Evolutionary conservation across 35 echinoderm and acorn worm species (phyloP).

Genomic region (Heliocidaris erythrogramma): DNA sequence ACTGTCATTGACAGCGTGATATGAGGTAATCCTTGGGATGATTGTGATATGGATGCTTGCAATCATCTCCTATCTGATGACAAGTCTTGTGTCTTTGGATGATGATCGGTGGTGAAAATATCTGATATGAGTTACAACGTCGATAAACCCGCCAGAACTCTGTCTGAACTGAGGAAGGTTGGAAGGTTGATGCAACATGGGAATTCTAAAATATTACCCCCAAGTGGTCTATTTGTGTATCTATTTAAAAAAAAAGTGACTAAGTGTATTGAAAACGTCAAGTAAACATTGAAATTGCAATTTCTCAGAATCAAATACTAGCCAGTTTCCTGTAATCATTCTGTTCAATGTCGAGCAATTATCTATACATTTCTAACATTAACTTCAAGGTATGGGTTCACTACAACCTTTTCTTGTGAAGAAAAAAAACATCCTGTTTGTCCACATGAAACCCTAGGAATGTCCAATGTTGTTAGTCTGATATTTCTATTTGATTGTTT

Average conservation of each 20-base stretch:
- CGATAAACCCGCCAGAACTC: background rate
- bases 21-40: conserved; percentile 30
- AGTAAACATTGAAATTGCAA: too few relatives aligned
- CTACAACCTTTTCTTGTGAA: too few relatives aligned
- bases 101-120: background rate
- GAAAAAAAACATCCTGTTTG: too few relatives aligned
- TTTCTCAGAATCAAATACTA: too few relatives aligned
- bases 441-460: too few relatives aligned
- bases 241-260: background rate
- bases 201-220: background rate
- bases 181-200: background rate
- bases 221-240: background rate
- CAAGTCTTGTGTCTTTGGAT: background rate
- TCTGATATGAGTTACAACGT: background rate
- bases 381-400: too few relatives aligned
- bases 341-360: too few relatives aligned
- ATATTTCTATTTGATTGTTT: too few relatives aligned
- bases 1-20: conserved; percentile 21
- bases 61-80: conserved; percentile 24
- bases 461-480: too few relatives aligned
- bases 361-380: too few relatives aligned
- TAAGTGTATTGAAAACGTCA: background rate
- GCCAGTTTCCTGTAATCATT: too few relatives aligned
- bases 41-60: conserved; percentile 21
- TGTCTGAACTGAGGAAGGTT: background rate